Conservation (phyloP, 2,888 invertebrate genomes). For the Mongoloraphidia duomilia region DNA sequence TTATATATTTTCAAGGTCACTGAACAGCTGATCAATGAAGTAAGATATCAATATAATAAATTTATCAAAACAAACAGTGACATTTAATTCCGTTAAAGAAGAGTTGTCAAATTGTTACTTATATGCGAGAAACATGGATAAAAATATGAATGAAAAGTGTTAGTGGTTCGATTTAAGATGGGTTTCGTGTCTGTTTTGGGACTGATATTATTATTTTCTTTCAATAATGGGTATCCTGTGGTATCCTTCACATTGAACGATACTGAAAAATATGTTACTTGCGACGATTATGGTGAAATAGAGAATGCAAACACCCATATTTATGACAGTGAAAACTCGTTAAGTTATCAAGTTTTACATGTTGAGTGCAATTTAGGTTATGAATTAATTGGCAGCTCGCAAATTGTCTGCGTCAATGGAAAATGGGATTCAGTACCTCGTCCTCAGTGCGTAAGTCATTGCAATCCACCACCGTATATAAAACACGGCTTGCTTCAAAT, state of each 20-base stretch:
- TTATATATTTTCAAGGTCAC: too few species aligned
- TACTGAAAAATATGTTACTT: conserved; percentile 12
- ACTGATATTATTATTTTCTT: too few species aligned
- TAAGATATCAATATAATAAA: too few species aligned
- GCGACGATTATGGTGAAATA: conserved; percentile 19
- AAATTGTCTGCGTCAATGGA: conserved; percentile 24
- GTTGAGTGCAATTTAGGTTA: conserved; percentile 24
- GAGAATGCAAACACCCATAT: conserved; percentile 16
- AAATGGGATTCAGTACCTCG: conserved; percentile 21
- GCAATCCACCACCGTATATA: conserved; percentile 24
- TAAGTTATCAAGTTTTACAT: conserved; percentile 8
- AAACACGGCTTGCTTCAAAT: conserved; percentile 23
- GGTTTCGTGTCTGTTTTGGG: too few species aligned
- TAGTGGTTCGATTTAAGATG: too few species aligned
- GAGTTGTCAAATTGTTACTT: too few species aligned
- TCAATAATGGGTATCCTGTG: too few species aligned
- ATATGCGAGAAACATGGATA: too few species aligned
- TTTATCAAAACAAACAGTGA: too few species aligned
- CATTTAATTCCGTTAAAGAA: too few species aligned
- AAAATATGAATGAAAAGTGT: too few species aligned
- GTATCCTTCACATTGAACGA: conserved; percentile 7
- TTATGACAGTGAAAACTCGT: neutral
- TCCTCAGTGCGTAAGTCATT: conserved; percentile 22
- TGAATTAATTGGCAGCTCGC: conserved; percentile 25
- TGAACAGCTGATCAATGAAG: too few species aligned